Evolutionary conservation across 2,113 vertebrate species (phyloP).

Genomic region (Corythoichthys intestinalis): DNA sequence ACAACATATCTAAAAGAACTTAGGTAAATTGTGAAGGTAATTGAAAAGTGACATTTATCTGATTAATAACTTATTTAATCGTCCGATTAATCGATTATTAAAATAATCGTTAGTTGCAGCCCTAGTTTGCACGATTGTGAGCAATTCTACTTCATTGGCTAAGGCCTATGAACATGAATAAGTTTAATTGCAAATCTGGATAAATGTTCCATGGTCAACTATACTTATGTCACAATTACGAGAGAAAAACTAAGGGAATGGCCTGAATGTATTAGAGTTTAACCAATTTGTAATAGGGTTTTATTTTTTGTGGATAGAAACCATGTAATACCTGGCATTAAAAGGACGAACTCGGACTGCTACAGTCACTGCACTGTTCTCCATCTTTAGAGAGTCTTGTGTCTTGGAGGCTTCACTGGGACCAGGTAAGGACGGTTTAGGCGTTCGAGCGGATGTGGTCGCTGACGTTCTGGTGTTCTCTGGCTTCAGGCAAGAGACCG

Average conservation of each 20-base stretch:
- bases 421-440: conserved; percentile 26
- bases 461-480: conserved; percentile 27
- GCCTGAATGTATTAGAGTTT: background rate
- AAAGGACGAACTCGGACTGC: conserved; percentile 89
- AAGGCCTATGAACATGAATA: background rate
- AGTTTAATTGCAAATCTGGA: background rate
- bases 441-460: background rate
- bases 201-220: background rate
- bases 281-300: background rate
- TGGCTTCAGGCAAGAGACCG: conserved; percentile 18
- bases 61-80: too few species aligned
- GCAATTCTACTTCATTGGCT: background rate
- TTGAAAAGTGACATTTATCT: too few species aligned
- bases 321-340: conserved; percentile 74
- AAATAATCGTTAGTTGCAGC: too few species aligned
- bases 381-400: conserved; percentile 68
- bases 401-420: conserved; percentile 30
- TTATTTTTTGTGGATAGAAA: background rate
- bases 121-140: background rate
- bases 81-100: too few species aligned
- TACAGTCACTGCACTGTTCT: conserved; percentile 87
- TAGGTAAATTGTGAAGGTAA: too few species aligned
- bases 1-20: too few species aligned
- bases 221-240: background rate
- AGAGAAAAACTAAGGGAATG: background rate